Conservation (phyloP, 1,140 invertebrate genomes). For the Tetragonula clypearis region DNA sequence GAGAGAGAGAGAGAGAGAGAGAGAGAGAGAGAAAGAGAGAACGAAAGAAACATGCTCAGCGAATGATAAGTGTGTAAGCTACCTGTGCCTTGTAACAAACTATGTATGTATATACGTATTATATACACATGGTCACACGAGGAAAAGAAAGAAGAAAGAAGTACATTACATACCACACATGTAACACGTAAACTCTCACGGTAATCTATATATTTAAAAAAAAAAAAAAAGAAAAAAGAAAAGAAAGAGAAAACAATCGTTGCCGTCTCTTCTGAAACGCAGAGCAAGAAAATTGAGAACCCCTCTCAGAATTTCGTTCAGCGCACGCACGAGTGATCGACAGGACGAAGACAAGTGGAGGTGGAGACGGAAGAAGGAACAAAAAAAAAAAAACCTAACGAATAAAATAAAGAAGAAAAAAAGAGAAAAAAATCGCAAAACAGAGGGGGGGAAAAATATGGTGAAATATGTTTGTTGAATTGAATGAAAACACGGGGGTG, state of each 20-base stretch:
- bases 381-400: not conserved
- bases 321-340: conserved; percentile 20
- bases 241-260: conserved; percentile 42
- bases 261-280: conserved; percentile 62
- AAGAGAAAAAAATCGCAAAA: conserved; percentile 7
- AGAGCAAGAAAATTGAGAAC: conserved; percentile 24
- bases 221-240: not conserved
- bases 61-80: conserved; percentile 72
- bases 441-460: not conserved
- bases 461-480: conserved; percentile 51
- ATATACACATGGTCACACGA: conserved; percentile 69
- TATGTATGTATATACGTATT: conserved; percentile 75
- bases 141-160: not conserved
- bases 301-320: conserved; percentile 60
- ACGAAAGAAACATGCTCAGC: conserved; percentile 27
- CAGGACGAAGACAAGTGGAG: conserved; percentile 17
- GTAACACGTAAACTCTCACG: conserved; percentile 71
- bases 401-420: not conserved
- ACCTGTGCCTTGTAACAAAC: conserved; percentile 82
- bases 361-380: not conserved
- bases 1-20: conserved; percentile 46
- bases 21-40: conserved; percentile 47
- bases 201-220: conserved; percentile 69
- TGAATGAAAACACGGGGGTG: not conserved
- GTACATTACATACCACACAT: conserved; percentile 62